Base-by-base conservation (phyloP, 2,888 invertebrate species). In the Mythimna lalbum region DNA sequence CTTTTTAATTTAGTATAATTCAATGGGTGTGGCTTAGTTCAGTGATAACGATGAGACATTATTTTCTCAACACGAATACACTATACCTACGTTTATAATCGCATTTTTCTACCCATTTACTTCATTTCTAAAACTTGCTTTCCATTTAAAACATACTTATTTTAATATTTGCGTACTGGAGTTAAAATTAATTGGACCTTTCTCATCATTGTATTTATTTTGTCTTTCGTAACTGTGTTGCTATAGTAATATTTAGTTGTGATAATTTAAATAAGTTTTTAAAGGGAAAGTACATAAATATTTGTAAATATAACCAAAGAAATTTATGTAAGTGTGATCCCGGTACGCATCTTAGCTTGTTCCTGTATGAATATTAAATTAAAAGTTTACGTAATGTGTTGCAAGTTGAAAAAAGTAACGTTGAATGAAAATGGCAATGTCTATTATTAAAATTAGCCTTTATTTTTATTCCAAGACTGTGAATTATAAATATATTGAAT, bases 301-400 rank as follows among this genome's bases (percentile, higher is more conserved):
- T 73, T 86, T 93, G 91, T 93, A 91, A 91, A 92, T 93, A 93
- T 88, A 90, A 94, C 94, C 94, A 94, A 94, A 94, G 94, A 94
- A 90, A 89, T 89, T 85, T 89, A 89, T 89, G 85, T 90, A 86
- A 84, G 85, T 74, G 80, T 70, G 63, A 39, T 68, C 80, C 72
- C 73, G 81, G 76, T 80, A 73, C 69, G 76, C 83, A 70, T 64
- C 67, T 64, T 59, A 50, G 69, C 76, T 80, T 74, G 67, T 80
- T 72, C 67, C 65, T 67, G 52, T 81, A 64, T 60, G 56, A 65
- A 33, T 69, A 68, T 49, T 50, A 43, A 62, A 36, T 14, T 56
- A 21, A 60, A 68, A 71, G 49, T 73, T 74, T 67, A 74, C 63
- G 71, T 73, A 72, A 75, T 70, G 61, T 76, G 78, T 83, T 82